A percentile compares a stretch with the other conserved stretches of the same genome.
Evolutionary conservation across 2,888 invertebrate species (phyloP).

Genomic region (Ectemnius cavifrons): DNA sequence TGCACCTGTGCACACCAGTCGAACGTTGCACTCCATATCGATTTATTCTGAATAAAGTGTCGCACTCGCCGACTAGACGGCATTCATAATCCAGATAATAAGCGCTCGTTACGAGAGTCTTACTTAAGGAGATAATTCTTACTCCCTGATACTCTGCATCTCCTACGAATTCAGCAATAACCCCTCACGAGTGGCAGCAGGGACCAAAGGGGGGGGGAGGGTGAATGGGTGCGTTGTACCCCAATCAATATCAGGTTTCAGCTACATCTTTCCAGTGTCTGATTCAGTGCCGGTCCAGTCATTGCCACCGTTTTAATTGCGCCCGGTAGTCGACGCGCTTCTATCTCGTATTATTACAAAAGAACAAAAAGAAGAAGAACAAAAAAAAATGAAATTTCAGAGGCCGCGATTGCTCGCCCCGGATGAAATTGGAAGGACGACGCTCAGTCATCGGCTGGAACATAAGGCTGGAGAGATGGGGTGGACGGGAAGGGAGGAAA

Average conservation of each 20-base stretch:
- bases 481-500: conserved; percentile 43
- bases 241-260: neutral
- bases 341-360: neutral
- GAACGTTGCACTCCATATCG: conserved; percentile 10
- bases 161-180: neutral
- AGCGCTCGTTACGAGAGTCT: neutral
- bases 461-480: conserved; percentile 39
- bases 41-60: neutral
- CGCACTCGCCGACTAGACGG: neutral
- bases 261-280: neutral
- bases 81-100: conserved; percentile 3
- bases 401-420: neutral
- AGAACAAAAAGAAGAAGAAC: neutral
- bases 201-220: too few species aligned
- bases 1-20: neutral
- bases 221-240: neutral
- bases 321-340: neutral
- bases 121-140: neutral
- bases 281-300: neutral
- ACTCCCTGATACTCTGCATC: too few species aligned
- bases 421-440: neutral
- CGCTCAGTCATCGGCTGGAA: conserved; percentile 18
- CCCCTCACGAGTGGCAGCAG: too few species aligned
- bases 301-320: conserved; percentile 2
- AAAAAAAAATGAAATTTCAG: neutral